phyloP scores from a whole-genome alignment of 2,797 vertebrate genomes.

The Austrolebias charrua region DNA sequence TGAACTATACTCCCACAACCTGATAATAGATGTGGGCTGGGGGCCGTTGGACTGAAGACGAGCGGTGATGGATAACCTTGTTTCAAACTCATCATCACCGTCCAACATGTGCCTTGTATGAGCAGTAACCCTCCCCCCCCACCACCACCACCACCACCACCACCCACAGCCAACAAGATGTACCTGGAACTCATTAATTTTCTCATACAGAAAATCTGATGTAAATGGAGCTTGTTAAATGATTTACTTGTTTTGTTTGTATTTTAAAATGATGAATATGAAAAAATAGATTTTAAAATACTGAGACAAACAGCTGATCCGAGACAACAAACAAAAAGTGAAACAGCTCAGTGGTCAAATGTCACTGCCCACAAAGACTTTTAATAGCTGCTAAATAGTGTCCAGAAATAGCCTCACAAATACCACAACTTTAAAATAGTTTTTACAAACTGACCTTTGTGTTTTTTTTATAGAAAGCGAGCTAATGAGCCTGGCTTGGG shows the following conservation, averaged over 20 bases:
- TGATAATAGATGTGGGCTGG: constrained; percentile 74
- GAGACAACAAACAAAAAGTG: neutral
- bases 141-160: too few species aligned
- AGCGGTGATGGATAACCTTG: constrained; percentile 78
- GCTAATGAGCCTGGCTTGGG: too few species aligned
- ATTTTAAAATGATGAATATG: neutral
- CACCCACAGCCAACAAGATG: constrained; percentile 25
- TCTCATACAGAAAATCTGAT: neutral
- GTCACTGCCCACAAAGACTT: neutral
- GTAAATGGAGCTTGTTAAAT: neutral
- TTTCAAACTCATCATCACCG: constrained; percentile 75
- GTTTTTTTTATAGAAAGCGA: neutral
- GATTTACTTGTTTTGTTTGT: neutral
- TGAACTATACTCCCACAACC: constrained; percentile 61
- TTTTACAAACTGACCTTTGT: neutral
- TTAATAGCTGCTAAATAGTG: neutral
- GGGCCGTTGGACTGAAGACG: constrained; percentile 54
- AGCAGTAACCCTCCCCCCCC: constrained; percentile 38
- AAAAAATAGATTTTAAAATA: too few species aligned
- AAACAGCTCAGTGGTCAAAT: neutral
- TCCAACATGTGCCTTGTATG: constrained; percentile 71
- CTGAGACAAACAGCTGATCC: too few species aligned
- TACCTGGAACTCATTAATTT: constrained; percentile 11
- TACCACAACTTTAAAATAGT: neutral
- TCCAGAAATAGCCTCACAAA: neutral